A percentile compares a stretch with the other conserved stretches of the same genome.
These are phyloP conservation scores for Cetoscarus ocellatus DNA, from an alignment of 2,797 vertebrate species.

Conservation along the genomic window DNA sequence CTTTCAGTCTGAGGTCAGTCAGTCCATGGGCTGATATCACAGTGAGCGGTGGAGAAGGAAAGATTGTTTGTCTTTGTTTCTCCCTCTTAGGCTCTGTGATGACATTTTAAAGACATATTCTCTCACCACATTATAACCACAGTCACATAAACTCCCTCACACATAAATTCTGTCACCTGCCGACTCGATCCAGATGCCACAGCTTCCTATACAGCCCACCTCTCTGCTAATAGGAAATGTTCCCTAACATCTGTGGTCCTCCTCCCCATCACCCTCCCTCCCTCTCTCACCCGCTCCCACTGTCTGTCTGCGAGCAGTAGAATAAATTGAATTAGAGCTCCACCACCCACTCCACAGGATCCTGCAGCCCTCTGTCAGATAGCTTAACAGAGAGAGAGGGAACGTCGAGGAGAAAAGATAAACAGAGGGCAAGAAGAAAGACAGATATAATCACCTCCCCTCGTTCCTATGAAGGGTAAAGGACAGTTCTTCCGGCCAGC, in stretches of 20 bases:
- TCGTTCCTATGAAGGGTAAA: conserved; percentile 45
- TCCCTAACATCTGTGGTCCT: conserved; percentile 71
- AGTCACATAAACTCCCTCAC: background rate
- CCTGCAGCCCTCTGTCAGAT: conserved; percentile 69
- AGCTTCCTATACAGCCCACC: conserved; percentile 40
- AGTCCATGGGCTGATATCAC: too few species aligned
- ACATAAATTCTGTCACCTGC: background rate
- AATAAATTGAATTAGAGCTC: conserved; percentile 81
- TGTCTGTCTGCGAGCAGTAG: conserved; percentile 72
- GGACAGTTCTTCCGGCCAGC: conserved; percentile 30
- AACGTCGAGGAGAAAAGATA: conserved; percentile 51
- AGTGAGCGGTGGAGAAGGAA: too few species aligned
- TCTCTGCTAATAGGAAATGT: conserved; percentile 71
- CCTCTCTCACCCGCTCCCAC: conserved; percentile 23
- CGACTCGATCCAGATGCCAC: conserved; percentile 62
- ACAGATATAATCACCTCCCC: conserved; percentile 36
- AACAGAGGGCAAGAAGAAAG: conserved; percentile 65
- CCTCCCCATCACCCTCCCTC: conserved; percentile 33
- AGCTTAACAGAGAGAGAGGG: conserved; percentile 57
- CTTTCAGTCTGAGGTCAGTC: too few species aligned
- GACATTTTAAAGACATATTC: conserved; percentile 25
- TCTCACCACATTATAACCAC: conserved; percentile 20
- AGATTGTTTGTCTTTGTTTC: background rate
- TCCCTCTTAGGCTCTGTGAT: conserved; percentile 21
- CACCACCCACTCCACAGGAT: conserved; percentile 72